phyloP scores from a whole-genome alignment of 2,888 invertebrate genomes.

The Rhagonycha lutea region DNA sequence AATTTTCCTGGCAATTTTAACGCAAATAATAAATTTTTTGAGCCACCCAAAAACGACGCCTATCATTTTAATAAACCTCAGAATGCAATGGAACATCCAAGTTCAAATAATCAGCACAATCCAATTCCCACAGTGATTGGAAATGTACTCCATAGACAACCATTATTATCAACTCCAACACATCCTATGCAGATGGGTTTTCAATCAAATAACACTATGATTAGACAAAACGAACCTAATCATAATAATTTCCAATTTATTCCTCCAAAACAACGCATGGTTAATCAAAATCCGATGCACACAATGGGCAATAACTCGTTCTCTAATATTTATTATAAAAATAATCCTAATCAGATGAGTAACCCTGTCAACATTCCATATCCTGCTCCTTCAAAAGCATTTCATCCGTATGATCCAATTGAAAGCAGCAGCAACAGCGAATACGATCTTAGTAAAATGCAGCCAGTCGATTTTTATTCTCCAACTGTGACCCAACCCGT shows the following conservation, averaged over 20 bases:
- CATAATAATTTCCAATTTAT: neutral
- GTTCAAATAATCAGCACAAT: neutral
- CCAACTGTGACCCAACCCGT: neutral
- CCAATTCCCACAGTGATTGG: neutral
- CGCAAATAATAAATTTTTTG: neutral
- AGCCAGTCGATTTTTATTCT: slow-evolving; percentile 32
- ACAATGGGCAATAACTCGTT: neutral
- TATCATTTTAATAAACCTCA: neutral
- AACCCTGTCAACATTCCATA: neutral
- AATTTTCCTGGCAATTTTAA: neutral
- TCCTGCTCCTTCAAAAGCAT: slow-evolving; percentile 8
- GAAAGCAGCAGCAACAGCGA: slow-evolving; percentile 7
- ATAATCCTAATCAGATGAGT: neutral
- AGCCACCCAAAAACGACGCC: neutral
- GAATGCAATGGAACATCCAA: neutral
- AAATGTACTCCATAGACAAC: neutral
- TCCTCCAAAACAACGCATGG: slow-evolving; percentile 2
- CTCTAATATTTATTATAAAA: neutral
- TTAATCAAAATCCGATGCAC: neutral
- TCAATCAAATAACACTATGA: neutral
- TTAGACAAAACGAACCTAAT: neutral
- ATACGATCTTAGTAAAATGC: slow-evolving; percentile 32
- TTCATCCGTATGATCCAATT: slow-evolving; percentile 26
- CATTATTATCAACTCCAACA: neutral
- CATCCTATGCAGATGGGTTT: neutral